phyloP scores from a whole-genome alignment of 2,113 vertebrate genomes.

The Hypocryptadius cinnamomeus region DNA sequence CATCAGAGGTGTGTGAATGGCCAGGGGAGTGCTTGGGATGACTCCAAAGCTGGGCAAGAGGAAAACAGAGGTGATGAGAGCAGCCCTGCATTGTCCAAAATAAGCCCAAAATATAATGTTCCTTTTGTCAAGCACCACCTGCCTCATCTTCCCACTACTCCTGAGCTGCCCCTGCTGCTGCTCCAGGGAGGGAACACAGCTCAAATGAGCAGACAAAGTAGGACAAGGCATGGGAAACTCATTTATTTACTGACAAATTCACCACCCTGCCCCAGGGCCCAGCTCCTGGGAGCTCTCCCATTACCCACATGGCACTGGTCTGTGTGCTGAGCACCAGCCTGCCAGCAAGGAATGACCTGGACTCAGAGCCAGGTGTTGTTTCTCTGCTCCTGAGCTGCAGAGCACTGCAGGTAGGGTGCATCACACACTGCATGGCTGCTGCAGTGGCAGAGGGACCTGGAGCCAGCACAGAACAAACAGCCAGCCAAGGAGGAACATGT shows the following conservation, averaged over 20 bases:
- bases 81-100: not conserved
- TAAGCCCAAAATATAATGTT: not conserved
- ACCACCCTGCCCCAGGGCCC: not conserved
- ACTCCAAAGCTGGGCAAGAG: slow-evolving; percentile 82
- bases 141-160: not conserved
- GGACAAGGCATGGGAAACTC: not conserved
- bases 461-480: not conserved
- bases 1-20: slow-evolving; percentile 95
- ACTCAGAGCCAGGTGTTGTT: not conserved
- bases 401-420: not conserved
- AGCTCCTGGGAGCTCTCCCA: not conserved
- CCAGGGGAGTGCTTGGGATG: slow-evolving; percentile 91
- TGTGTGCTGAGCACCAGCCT: not conserved
- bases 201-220: not conserved
- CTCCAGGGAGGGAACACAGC: not conserved
- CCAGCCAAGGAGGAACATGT: not conserved
- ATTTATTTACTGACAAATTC: not conserved
- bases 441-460: not conserved
- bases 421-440: not conserved
- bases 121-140: not conserved
- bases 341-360: not conserved
- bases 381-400: not conserved
- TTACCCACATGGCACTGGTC: not conserved
- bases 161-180: not conserved
- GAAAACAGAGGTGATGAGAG: not conserved